phyloP scores from a whole-genome alignment of 2,113 vertebrate species.

The Callaeas wilsoni region DNA sequence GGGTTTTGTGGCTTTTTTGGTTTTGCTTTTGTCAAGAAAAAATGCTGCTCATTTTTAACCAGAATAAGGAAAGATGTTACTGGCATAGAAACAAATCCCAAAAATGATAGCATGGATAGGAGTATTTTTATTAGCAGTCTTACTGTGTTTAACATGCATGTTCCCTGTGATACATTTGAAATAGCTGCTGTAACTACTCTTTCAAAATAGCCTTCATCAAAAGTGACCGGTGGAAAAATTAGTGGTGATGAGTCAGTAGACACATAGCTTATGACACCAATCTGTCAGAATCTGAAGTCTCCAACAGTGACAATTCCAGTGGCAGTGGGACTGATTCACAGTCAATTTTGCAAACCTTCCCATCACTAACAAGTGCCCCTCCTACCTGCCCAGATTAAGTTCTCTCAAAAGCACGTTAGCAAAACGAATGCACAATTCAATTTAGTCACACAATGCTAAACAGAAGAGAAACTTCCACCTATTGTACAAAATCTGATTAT shows the following conservation, averaged over 20 bases:
- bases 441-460: background rate
- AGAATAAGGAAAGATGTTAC: background rate
- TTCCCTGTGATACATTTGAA: background rate
- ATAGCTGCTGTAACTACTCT: background rate
- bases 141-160: background rate
- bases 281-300: slow-evolving; percentile 6
- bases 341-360: background rate
- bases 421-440: background rate
- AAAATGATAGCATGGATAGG: background rate
- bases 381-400: background rate
- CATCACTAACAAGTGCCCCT: background rate
- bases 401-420: background rate
- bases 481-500: background rate
- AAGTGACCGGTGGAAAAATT: slow-evolving; percentile 5
- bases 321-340: background rate
- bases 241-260: background rate
- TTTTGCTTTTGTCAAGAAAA: background rate
- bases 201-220: background rate
- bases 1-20: background rate
- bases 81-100: background rate
- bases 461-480: background rate
- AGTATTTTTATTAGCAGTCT: background rate
- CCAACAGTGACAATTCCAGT: background rate
- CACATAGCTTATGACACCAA: background rate
- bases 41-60: background rate